Evolutionary conservation across 2,888 invertebrate genomes (phyloP), one percentile per base, ranked within the genome.

Genomic region (Halictus ligatus): DNA sequence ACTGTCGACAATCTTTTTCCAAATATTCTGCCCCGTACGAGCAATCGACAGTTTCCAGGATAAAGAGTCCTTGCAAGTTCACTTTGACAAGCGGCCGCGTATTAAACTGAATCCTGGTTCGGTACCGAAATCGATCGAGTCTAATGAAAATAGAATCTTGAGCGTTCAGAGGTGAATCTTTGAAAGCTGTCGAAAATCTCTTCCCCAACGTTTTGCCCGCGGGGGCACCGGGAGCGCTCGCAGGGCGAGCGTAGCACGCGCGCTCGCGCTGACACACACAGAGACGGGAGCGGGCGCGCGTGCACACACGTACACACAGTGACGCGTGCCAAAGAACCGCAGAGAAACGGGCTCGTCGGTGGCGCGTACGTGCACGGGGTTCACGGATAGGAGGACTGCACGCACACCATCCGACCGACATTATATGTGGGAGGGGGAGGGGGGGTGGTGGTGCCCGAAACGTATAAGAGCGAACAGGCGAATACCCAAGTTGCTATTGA

Each of bases 401-500:
- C 64, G 46, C 71, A 54, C 73, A 78, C 64, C 64, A 72, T 21
- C 46, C 84, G 80, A 6, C 43, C 75, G 77, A 90, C 87, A 89
- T 90, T 89, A 89, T 87, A 89, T 78, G 85, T 71, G 83, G 75
- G 75, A n/a, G 54, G 67, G 84, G 75, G 75, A 21, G 54, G 84
- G 75, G 75, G 54, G 54, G 83, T 73, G 75, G 54, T 21, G 88
- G 82, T 86, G 80, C 86, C 92, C 92, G 92, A 94, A 94, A 93
- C 93, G 94, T 92, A 94, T 93, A 94, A 94, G 94, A 94, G 94
- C 67, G 94, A 93, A 94, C 92, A 93, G 94, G 92, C 93, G 93
- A 94, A 93, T 93, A 93, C 92, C 94, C 94, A 95, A 95, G 94
- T 95, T 95, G 95, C 94, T 94, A 95, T 95, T 95, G 95, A 95